Base-by-base conservation (phyloP, 1,140 invertebrate species). In the Neotoxoptera formosana region DNA sequence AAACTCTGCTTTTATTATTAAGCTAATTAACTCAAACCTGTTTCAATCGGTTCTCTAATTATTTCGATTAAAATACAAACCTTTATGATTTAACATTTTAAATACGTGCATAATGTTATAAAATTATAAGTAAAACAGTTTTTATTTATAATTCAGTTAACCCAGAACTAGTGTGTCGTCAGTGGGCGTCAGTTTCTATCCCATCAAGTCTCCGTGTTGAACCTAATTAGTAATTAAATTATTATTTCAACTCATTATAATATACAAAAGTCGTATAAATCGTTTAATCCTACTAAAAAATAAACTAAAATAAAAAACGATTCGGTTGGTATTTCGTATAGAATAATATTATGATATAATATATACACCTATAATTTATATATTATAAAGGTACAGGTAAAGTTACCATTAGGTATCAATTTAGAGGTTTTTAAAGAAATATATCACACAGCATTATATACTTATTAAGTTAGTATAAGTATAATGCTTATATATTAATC, bases 21-120 rank as follows among this genome's bases (percentile, higher is more conserved):
- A 23, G 14, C 88, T 60, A 90, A 90, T 90, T 53, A 41, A 56
- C 34, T 56, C 6, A 41, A 60, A 56, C 88, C 34, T 1, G 88
- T 90, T 90, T 90, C 51, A 90, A 30, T 90, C 51, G 53, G 53
- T 41, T 90, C 30, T 41, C 34, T 47, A 47, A 86, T 47, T 47
- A 45, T 76, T 76, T 76, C 6, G 4, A 47, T 47, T 47, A 9
- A 60, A 90, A 90, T 7, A 36, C 25, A 60, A 25, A 90, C 48
- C 23, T 56, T 34, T 90, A 30, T 4, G 56, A 41, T 30, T 86
- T 86, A 14, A 86, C 30, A 47, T n/a, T 47, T 25, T 86, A 6
- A 45, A 45, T 45, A 45, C 1, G 11, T 1, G n/a, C 60, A 76
- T n/a, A n/a, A n/a, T 17, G 6, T 76, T 76, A 76, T n/a, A 76